Percentiles rank a stretch among this genome's conserved stretches.
phyloP scores from a whole-genome alignment of 2,888 invertebrate species.

The Petrophora chlorosata region DNA sequence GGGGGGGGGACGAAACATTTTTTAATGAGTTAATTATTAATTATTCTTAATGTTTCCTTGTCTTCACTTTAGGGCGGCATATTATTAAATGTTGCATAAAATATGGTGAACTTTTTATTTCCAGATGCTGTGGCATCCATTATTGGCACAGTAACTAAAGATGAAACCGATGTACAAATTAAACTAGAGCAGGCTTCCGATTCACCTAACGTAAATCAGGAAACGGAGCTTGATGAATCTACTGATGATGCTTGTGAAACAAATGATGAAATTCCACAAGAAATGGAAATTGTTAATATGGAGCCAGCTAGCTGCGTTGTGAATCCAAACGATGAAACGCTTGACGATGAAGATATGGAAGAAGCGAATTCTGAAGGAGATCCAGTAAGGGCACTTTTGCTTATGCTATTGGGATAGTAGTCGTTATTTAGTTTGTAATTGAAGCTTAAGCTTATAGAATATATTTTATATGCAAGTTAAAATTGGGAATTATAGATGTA shows the following conservation, averaged over 20 bases:
- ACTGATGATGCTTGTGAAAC: neutral
- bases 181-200: conserved; percentile 11
- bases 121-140: conserved; percentile 74
- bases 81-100: too few species aligned
- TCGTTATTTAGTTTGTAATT: neutral
- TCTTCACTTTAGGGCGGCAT: too few species aligned
- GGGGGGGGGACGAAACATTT: too few species aligned
- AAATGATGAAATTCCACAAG: conserved; percentile 4
- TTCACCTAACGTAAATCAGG: neutral
- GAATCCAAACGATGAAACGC: conserved; percentile 22
- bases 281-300: conserved; percentile 12
- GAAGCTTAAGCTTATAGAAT: neutral
- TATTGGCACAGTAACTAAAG: conserved; percentile 58
- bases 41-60: too few species aligned
- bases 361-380: conserved; percentile 47
- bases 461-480: too few species aligned
- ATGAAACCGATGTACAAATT: conserved; percentile 13
- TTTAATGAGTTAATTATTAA: too few species aligned
- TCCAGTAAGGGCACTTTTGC: conserved; percentile 49
- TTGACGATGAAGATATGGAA: conserved; percentile 40
- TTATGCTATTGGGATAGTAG: conserved; percentile 4
- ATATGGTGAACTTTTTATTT: conserved; percentile 5
- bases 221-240: neutral
- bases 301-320: conserved; percentile 14
- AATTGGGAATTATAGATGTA: too few species aligned